These are phyloP conservation scores for Coptodon rendalli DNA, from an alignment of 2,113 vertebrate genomes.

Conservation along the genomic window DNA sequence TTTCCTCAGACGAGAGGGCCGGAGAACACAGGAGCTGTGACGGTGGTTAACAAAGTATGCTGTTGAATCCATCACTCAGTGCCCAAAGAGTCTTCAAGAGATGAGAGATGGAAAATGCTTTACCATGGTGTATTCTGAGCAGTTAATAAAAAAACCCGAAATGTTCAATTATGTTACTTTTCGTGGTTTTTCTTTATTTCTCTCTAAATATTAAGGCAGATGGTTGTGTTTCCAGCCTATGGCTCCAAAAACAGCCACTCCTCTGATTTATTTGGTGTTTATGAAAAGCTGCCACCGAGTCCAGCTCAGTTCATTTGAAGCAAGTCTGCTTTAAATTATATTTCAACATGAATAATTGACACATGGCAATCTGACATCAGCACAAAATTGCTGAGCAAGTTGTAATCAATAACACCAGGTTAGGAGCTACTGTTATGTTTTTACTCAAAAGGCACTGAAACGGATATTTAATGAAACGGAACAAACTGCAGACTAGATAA, in stretches of 20 bases:
- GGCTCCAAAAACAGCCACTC: not conserved
- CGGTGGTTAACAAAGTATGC: not conserved
- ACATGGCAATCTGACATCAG: not conserved
- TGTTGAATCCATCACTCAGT: slow-evolving; percentile 25
- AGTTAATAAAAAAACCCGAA: slow-evolving; percentile 23
- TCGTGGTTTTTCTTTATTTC: not conserved
- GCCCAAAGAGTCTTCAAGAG: slow-evolving; percentile 44
- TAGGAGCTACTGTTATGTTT: not conserved
- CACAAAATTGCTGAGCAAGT: not conserved
- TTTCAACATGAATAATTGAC: slow-evolving; percentile 23
- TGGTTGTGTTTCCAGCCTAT: not conserved
- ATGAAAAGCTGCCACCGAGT: not conserved
- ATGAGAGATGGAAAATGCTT: slow-evolving; percentile 39
- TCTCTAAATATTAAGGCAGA: not conserved
- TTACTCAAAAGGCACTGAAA: not conserved
- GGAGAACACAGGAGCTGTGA: not conserved
- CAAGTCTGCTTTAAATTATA: not conserved
- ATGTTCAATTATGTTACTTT: not conserved
- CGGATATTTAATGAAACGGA: not conserved
- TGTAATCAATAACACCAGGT: not conserved
- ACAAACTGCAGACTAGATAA: not conserved
- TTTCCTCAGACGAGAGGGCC: not conserved
- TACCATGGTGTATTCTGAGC: slow-evolving; percentile 47
- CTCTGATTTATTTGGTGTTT: not conserved
- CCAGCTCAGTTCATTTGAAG: not conserved